phyloP scores from a whole-genome alignment of 2,888 invertebrate genomes.

The Rhabditoides inermis region DNA sequence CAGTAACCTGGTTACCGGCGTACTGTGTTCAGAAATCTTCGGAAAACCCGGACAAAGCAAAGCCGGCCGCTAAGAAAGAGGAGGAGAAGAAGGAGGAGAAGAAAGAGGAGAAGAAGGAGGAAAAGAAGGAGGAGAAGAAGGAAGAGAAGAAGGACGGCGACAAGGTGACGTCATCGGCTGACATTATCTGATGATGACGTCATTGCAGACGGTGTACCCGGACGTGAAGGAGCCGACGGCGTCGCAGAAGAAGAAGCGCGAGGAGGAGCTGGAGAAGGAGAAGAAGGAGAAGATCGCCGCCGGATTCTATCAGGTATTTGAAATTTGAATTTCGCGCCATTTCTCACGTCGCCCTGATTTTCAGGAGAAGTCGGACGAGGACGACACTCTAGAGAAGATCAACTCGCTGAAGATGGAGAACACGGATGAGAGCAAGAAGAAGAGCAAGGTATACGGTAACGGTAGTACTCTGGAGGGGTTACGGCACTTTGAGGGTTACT shows the following conservation, averaged over 20 bases:
- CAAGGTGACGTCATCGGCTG: too few relatives aligned
- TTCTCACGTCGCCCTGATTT: too few relatives aligned
- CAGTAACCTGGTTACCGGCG: too few relatives aligned
- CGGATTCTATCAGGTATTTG: constrained; percentile 1
- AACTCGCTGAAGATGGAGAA: background rate
- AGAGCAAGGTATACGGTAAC: too few relatives aligned
- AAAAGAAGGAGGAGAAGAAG: background rate
- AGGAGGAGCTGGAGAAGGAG: background rate
- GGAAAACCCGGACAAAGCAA: background rate
- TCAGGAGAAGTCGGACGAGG: background rate
- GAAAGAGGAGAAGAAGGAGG: background rate
- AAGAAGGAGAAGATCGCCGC: background rate
- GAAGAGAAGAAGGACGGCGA: background rate
- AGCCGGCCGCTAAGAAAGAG: background rate
- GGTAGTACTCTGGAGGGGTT: too few relatives aligned
- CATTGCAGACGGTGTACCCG: background rate
- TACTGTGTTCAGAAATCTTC: too few relatives aligned
- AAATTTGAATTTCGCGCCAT: too few relatives aligned
- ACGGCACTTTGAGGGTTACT: too few relatives aligned
- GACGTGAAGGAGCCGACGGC: background rate
- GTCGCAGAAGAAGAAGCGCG: background rate
- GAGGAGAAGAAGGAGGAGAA: background rate
- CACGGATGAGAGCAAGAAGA: background rate
- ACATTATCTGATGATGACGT: too few relatives aligned
- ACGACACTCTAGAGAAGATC: constrained; percentile 1